Percentiles rank a stretch among this genome's conserved stretches.
phyloP scores from a whole-genome alignment of 64 coral and sea anemone genomes.

The Dendrophyllia cribrosa region DNA sequence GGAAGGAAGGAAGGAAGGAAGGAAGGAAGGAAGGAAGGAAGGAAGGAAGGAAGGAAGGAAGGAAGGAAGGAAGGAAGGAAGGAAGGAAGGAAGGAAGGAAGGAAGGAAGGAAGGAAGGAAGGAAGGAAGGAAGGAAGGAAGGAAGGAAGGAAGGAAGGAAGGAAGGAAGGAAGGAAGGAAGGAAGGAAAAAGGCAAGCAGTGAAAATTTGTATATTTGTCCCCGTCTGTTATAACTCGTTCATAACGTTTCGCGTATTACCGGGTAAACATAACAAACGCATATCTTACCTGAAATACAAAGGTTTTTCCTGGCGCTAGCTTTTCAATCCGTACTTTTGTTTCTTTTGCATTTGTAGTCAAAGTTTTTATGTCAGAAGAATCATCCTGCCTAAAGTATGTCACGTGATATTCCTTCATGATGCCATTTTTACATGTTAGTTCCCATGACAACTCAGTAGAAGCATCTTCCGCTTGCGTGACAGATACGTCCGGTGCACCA shows the following conservation, averaged over 20 bases:
- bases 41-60: too few relatives aligned
- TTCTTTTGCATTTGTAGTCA: not conserved
- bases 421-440: constrained; percentile 4
- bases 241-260: too few relatives aligned
- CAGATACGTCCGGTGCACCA: not conserved
- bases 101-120: too few relatives aligned
- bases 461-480: not conserved
- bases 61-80: too few relatives aligned
- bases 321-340: not conserved
- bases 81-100: too few relatives aligned
- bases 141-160: too few relatives aligned
- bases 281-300: not conserved
- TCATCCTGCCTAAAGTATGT: not conserved
- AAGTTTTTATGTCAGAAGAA: not conserved
- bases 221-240: not conserved
- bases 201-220: too few relatives aligned
- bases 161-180: too few relatives aligned
- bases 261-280: not conserved
- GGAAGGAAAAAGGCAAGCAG: too few relatives aligned
- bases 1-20: too few relatives aligned
- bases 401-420: not conserved
- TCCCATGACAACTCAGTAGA: not conserved
- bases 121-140: too few relatives aligned
- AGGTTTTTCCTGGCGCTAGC: not conserved
- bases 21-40: too few relatives aligned